Conservation (phyloP, 2,797 vertebrate genomes). For the Fundulus diaphanus region DNA sequence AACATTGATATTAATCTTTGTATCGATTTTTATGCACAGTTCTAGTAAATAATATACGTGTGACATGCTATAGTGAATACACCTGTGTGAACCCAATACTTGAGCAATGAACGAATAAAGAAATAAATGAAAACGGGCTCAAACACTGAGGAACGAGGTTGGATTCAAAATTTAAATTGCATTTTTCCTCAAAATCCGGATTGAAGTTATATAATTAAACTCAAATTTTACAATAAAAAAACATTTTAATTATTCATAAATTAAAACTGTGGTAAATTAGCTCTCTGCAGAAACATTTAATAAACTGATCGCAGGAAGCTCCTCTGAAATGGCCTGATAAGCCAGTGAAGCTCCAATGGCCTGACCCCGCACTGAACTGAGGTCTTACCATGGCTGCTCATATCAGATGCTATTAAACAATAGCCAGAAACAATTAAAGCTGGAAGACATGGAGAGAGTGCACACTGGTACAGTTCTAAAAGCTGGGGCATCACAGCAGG, state of each 20-base stretch:
- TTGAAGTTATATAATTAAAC: not conserved
- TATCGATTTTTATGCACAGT: too few relatives aligned
- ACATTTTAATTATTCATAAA: not conserved
- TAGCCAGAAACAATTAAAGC: not conserved
- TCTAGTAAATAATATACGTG: too few relatives aligned
- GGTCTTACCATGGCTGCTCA: not conserved
- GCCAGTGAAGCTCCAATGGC: constrained; percentile 1
- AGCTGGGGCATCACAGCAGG: not conserved
- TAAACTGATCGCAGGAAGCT: not conserved
- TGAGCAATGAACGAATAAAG: not conserved
- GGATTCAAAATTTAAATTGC: not conserved
- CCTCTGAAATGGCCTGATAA: not conserved
- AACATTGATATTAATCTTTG: too few relatives aligned
- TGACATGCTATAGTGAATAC: not conserved
- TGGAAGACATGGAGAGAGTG: not conserved
- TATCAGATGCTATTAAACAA: not conserved
- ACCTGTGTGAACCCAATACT: not conserved
- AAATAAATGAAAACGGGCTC: not conserved
- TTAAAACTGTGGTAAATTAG: not conserved
- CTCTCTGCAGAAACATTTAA: constrained; percentile 2
- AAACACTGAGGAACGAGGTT: not conserved
- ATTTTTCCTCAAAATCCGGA: not conserved
- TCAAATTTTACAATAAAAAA: not conserved
- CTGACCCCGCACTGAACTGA: not conserved
- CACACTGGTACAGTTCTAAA: not conserved